These are phyloP conservation scores for Pomacea canaliculata DNA, from an alignment of 2,888 invertebrate species.

Conservation along the genomic window DNA sequence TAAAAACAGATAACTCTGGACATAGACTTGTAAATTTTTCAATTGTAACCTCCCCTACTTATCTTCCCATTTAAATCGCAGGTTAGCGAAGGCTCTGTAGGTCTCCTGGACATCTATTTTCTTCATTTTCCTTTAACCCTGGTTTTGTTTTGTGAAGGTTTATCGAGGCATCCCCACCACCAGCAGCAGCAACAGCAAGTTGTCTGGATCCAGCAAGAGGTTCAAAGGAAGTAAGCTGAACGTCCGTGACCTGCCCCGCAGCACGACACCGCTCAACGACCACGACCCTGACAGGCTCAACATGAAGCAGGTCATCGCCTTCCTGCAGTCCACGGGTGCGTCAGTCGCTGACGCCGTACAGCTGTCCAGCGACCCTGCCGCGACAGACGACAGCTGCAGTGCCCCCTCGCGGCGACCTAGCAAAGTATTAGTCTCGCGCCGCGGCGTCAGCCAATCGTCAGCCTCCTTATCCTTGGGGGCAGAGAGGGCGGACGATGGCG, in stretches of 20 bases:
- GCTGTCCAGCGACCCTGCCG: not conserved
- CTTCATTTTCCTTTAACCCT: too few species aligned
- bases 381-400: not conserved
- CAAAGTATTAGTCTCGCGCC: slow-evolving; percentile 8
- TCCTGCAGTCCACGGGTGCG: slow-evolving; percentile 43
- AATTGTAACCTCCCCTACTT: too few species aligned
- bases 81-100: too few species aligned
- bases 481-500: too few species aligned
- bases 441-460: slow-evolving; percentile 2
- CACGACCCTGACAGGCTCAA: slow-evolving; percentile 60
- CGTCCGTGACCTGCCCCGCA: slow-evolving; percentile 52
- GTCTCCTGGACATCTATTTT: too few species aligned
- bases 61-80: too few species aligned
- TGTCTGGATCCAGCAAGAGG: not conserved
- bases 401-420: not conserved
- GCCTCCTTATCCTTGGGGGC: too few species aligned
- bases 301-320: slow-evolving; percentile 58
- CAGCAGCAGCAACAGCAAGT: not conserved
- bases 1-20: too few species aligned
- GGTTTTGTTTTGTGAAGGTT: not conserved
- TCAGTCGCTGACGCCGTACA: slow-evolving; percentile 11
- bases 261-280: slow-evolving; percentile 56
- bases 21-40: too few species aligned
- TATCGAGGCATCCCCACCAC: not conserved
- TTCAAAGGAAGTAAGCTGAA: slow-evolving; percentile 43